Base-by-base conservation (phyloP, 2,888 invertebrate genomes). In the Thysanoteuthis rhombus region DNA sequence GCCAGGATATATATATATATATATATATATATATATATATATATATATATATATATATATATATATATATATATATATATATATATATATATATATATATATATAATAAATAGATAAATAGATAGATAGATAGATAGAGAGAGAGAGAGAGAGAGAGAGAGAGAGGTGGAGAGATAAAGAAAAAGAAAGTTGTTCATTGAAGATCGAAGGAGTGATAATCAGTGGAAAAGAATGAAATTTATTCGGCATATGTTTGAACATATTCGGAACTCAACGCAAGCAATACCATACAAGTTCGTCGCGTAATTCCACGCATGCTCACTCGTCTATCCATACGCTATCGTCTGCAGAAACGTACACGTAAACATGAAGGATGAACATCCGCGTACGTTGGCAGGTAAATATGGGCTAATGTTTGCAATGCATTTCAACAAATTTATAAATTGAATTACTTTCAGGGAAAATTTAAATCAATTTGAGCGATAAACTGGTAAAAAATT, bases 381-480 rank as follows among this genome's bases (percentile, higher is more conserved):
- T 16, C 75, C 75, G 75, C 75, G 75, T 75, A 75, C n/a, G 19
- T 19, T 75, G 75, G 75, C 75, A 75, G 75, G 75, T 75, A 75
- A 75, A 75, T 75, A n/a, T 75, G 19, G 75, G 75, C 75, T 75
- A 75, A 75, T 75, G 75, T 75, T 75, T 75, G 75, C 52, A 75
- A 75, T n/a, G 75, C 75, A 75, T 75, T 75, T 75, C 75, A 75
- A 75, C 75, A 75, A 75, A 75, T 75, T 75, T n/a, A 36, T 36
- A 75, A 75, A 75, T 75, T 75, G 75, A 75, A 75, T 75, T 75
- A 75, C 75, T 75, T 75, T 75, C 75, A 75, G 75, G 75, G 75
- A 75, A 36, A 75, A 75, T 75, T 75, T n/a, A 75, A 75, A 75
- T 75, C 75, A 75, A 75, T 75, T 75, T 75, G 10, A 75, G 75